These are phyloP conservation scores for Monopis laevigella DNA, from an alignment of 2,888 invertebrate genomes.

Conservation along the genomic window DNA sequence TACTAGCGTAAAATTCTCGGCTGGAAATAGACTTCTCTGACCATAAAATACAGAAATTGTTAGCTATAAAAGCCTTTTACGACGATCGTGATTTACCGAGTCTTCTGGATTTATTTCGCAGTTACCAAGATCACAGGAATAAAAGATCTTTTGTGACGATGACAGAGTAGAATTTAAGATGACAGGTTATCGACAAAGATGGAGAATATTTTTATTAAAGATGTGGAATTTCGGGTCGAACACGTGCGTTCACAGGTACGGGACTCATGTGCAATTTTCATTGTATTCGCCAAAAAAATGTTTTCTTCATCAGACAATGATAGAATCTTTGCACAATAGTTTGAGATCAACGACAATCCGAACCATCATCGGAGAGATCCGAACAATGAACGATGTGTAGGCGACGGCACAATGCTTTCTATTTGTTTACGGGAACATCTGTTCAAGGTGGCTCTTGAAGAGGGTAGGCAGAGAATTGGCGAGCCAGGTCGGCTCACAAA, in stretches of 20 bases:
- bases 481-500: conserved; percentile 34
- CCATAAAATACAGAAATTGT: conserved; percentile 36
- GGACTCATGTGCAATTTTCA: conserved; percentile 53
- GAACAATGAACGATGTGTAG: conserved; percentile 57
- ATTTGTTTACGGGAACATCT: conserved; percentile 61
- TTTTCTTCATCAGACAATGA: conserved; percentile 45
- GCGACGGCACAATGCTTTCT: conserved; percentile 41
- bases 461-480: conserved; percentile 42
- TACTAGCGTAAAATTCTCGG: too few species aligned
- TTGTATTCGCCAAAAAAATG: conserved; percentile 48
- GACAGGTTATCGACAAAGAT: conserved; percentile 10
- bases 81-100: conserved; percentile 35
- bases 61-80: conserved; percentile 36
- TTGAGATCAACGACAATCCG: conserved; percentile 31
- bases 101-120: conserved; percentile 21
- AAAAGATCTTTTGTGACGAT: conserved; percentile 9
- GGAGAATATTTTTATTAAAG: conserved; percentile 29
- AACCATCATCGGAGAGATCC: conserved; percentile 46
- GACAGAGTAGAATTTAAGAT: conserved; percentile 25
- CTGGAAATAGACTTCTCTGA: conserved; percentile 34
- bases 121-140: conserved; percentile 20
- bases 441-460: conserved; percentile 30
- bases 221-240: conserved; percentile 36
- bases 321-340: conserved; percentile 53
- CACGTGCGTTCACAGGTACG: conserved; percentile 64